Base-by-base conservation (phyloP, 2,113 vertebrate genomes). In the Lipophrys pholis region DNA sequence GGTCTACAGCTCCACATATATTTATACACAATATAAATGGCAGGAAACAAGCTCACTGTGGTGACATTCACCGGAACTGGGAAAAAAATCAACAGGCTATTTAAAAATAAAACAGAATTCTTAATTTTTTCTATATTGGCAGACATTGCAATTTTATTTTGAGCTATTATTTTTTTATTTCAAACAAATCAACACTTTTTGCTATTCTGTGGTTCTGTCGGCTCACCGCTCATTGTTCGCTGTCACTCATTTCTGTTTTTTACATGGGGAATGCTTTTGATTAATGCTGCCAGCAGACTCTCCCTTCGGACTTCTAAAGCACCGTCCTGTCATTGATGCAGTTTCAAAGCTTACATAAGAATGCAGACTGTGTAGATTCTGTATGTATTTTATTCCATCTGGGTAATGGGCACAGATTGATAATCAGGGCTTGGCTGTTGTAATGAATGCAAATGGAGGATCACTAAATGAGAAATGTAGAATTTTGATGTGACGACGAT, bases 301-400 rank as follows among this genome's bases (percentile, higher is more conserved):
- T 3, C 6, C 3, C 10, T 42, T 42, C 17, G 12, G 6, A 21
- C 10, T 57, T 16, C 16, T 57, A 57, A 40, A 16, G 8, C 38
- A 15, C 38, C 5, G 40, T 40, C 5, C 36, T 16, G 1, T 45
- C 43, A 45, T 6, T 45, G 43, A 45, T 4, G 14, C 43, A 12
- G 43, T 45, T 43, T 7, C 50, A 43, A 7, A 11, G 38, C 1
- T 4, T 54, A 5, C 6, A 11, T 41, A 57, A 16, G 9, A 57
- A 41, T 52, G 38, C 39, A 51, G 12, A 51, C 5, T 42, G 36
- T 52, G 39, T 52, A 21, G 17, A 12, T 30, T 30, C 21, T 30
- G 21, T 58, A 3, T 40, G 12, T 30, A 30, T 30, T 30, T 59
- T 69, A 50, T 41, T 36, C 56, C 57, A 41, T 59, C 55, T 60